Evolutionary conservation across 2,113 vertebrate genomes (phyloP).

Genomic region (Neopipo cinnamomea): DNA sequence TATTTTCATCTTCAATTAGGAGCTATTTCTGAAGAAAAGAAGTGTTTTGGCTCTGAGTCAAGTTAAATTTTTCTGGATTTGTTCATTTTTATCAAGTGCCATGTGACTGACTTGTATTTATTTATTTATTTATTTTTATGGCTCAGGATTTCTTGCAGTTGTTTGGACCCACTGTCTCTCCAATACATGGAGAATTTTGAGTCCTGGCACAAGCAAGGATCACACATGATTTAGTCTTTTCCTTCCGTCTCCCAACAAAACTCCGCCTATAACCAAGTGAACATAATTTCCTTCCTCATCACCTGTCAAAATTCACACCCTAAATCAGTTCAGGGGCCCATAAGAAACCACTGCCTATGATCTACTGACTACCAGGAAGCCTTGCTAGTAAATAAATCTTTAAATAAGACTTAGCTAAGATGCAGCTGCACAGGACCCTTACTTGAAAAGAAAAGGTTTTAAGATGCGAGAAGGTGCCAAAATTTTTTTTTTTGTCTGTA

Average conservation of each 20-base stretch:
- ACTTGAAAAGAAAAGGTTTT: not conserved
- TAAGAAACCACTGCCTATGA: not conserved
- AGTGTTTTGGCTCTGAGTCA: conserved; percentile 35
- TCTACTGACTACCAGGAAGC: not conserved
- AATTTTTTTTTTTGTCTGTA: not conserved
- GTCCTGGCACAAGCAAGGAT: not conserved
- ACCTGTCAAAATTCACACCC: not conserved
- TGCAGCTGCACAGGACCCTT: not conserved
- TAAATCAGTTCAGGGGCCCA: not conserved
- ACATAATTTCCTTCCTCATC: not conserved
- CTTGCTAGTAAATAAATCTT: not conserved
- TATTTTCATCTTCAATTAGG: conserved; percentile 50
- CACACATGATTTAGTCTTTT: not conserved
- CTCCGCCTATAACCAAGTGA: not conserved
- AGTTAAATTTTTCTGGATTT: conserved; percentile 30
- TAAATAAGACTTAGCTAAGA: not conserved
- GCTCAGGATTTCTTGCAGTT: not conserved
- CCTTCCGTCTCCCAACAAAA: not conserved
- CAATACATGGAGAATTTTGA: not conserved
- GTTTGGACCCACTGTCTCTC: not conserved
- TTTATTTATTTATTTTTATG: conserved; percentile 27
- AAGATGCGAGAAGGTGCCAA: not conserved
- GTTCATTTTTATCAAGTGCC: conserved; percentile 15
- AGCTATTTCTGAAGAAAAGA: conserved; percentile 31
- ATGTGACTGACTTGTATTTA: not conserved